Conservation (phyloP, 2,797 vertebrate genomes). For the Rhinella marina region DNA sequence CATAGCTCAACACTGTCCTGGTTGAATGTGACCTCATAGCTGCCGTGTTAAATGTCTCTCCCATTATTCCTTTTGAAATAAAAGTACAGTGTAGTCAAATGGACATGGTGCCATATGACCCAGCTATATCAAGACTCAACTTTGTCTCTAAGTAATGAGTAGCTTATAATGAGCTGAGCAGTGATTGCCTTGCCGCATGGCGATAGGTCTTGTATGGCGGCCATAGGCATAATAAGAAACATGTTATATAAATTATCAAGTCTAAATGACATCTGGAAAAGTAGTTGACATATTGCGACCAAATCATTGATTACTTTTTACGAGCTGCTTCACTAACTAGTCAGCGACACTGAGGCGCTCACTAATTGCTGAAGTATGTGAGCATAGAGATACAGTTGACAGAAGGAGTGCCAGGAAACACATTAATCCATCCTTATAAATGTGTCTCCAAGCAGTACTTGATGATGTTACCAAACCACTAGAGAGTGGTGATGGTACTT, state of each 20-base stretch:
- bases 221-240: constrained; percentile 66
- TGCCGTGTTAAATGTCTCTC: neutral
- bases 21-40: neutral
- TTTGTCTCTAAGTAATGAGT: constrained; percentile 35
- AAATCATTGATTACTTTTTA: constrained; percentile 41
- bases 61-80: neutral
- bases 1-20: neutral
- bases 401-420: constrained; percentile 45
- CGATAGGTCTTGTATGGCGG: neutral
- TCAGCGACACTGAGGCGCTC: constrained; percentile 41
- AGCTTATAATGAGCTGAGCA: constrained; percentile 15
- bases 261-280: constrained; percentile 68
- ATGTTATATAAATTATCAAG: constrained; percentile 72
- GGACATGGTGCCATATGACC: neutral
- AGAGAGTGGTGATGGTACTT: constrained; percentile 18
- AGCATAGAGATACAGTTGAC: neutral
- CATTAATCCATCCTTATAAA: constrained; percentile 27
- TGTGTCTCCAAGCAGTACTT: constrained; percentile 32
- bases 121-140: neutral
- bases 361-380: constrained; percentile 45
- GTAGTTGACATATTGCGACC: constrained; percentile 61
- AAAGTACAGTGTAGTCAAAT: too few species aligned
- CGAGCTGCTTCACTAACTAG: constrained; percentile 27
- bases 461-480: constrained; percentile 21
- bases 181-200: constrained; percentile 24